Evolutionary conservation across 2,113 vertebrate species (phyloP).

Genomic region (Synodontis membranacea): DNA sequence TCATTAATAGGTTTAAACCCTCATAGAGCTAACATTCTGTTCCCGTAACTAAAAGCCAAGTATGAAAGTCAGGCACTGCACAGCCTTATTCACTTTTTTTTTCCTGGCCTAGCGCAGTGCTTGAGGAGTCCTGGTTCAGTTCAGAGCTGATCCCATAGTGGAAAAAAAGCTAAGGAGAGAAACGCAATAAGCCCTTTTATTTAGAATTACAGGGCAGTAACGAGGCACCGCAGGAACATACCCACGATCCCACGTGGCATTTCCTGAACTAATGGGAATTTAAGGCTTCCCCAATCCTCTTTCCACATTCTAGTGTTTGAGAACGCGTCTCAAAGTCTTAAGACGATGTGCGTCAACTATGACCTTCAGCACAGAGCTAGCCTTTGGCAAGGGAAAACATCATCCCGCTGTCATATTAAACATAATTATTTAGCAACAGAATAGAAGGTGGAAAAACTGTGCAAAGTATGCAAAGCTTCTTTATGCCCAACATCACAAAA

Average conservation of each 20-base stretch:
- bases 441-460: constrained; percentile 54
- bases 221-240: neutral
- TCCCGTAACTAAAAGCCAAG: neutral
- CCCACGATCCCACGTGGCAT: neutral
- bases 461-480: constrained; percentile 28
- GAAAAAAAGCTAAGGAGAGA: neutral
- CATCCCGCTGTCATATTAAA: constrained; percentile 57
- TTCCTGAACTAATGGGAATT: constrained; percentile 22
- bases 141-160: neutral
- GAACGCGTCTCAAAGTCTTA: constrained; percentile 26
- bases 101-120: neutral
- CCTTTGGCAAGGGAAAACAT: constrained; percentile 38
- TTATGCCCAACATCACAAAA: constrained; percentile 37
- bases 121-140: neutral
- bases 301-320: constrained; percentile 1
- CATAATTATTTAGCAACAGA: constrained; percentile 57
- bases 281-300: neutral
- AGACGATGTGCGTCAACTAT: constrained; percentile 21
- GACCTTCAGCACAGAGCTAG: constrained; percentile 25
- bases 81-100: neutral
- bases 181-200: constrained; percentile 1
- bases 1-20: constrained; percentile 29
- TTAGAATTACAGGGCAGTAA: constrained; percentile 7
- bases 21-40: neutral
- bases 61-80: neutral